Evolutionary conservation across 2,797 vertebrate genomes (phyloP).

Genomic region (Sparidentex hasta): DNA sequence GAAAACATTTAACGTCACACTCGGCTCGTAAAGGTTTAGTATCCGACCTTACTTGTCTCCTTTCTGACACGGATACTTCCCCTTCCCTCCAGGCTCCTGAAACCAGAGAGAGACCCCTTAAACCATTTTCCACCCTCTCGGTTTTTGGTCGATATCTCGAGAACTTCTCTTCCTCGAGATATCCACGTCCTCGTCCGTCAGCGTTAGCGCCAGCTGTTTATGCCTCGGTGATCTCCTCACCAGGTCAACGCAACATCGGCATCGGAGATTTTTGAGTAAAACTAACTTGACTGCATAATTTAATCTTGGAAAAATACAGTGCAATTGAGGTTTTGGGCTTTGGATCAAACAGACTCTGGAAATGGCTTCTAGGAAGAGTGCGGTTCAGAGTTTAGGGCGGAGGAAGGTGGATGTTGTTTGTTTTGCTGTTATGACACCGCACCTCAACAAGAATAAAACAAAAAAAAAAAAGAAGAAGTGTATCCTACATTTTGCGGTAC

Average conservation of each 20-base stretch:
- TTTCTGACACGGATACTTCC: conserved; percentile 82
- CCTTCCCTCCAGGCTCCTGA: conserved; percentile 78
- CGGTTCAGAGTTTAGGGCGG: conserved; percentile 36
- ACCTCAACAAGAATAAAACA: not conserved
- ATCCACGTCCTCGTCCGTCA: conserved; percentile 59
- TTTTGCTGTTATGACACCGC: conserved; percentile 59
- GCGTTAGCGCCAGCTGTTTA: conserved; percentile 38
- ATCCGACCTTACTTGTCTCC: conserved; percentile 78
- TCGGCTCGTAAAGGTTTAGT: conserved; percentile 68
- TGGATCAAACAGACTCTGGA: conserved; percentile 48
- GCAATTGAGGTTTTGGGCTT: conserved; percentile 72
- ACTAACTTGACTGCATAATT: conserved; percentile 69
- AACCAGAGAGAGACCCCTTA: conserved; percentile 74
- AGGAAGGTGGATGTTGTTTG: conserved; percentile 55
- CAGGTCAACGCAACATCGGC: conserved; percentile 51
- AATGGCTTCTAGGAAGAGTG: conserved; percentile 58
- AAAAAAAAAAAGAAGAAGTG: not conserved
- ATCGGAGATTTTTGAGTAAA: conserved; percentile 53
- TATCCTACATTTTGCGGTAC: conserved; percentile 6
- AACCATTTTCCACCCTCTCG: conserved; percentile 58
- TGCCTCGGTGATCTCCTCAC: conserved; percentile 34
- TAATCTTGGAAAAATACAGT: conserved; percentile 69
- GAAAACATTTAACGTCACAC: conserved; percentile 32
- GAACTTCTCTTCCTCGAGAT: conserved; percentile 63
- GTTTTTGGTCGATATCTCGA: conserved; percentile 26